Conservation (phyloP, 1,140 invertebrate species). For the Homarus americanus region DNA sequence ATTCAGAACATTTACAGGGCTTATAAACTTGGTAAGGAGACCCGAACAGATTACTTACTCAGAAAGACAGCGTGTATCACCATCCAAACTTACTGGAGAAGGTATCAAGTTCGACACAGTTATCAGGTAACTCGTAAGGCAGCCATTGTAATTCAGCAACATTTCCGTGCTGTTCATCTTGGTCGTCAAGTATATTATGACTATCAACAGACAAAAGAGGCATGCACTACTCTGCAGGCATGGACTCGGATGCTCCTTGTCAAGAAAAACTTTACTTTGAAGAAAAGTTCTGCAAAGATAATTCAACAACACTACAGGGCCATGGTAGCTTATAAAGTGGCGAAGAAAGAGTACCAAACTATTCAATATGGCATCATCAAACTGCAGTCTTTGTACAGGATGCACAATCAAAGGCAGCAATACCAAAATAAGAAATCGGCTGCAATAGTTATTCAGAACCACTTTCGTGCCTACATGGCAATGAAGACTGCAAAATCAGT, state of each 20-base stretch:
- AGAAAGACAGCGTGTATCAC: constrained; percentile 38
- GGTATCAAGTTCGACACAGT: constrained; percentile 1
- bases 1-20: constrained; percentile 52
- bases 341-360: constrained; percentile 32
- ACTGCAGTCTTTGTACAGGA: constrained; percentile 55
- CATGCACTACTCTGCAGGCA: constrained; percentile 52
- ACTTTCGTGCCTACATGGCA: background rate
- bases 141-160: constrained; percentile 34
- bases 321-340: background rate
- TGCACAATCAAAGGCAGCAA: constrained; percentile 17
- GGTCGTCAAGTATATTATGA: background rate
- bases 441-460: constrained; percentile 16
- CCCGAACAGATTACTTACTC: background rate
- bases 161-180: background rate
- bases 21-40: background rate
- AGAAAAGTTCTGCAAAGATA: constrained; percentile 22
- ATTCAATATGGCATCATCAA: background rate
- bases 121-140: constrained; percentile 19
- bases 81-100: constrained; percentile 43
- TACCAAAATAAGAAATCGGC: constrained; percentile 3
- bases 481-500: constrained; percentile 10
- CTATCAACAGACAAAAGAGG: constrained; percentile 7
- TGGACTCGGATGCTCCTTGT: constrained; percentile 46
- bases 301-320: constrained; percentile 55
- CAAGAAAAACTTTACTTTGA: constrained; percentile 1